Percentiles rank a stretch among this genome's conserved stretches.
phyloP scores from a whole-genome alignment of 2,888 invertebrate genomes.

The Ormyrus nitidulus region DNA sequence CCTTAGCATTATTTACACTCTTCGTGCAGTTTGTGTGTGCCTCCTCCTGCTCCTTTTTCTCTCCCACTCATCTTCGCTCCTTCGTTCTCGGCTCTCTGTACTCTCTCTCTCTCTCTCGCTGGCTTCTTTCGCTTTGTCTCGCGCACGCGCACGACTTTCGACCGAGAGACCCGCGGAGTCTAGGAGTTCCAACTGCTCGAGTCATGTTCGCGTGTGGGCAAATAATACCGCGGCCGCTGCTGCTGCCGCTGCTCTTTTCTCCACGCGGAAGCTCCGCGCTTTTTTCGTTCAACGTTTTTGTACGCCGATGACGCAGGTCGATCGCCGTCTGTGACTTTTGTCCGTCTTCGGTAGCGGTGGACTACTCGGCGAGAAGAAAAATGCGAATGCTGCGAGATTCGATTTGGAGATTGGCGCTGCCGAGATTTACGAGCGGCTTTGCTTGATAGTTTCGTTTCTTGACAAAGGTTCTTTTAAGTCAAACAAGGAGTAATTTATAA shows the following conservation, averaged over 20 bases:
- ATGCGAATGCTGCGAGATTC: constrained; percentile 68
- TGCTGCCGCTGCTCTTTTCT: neutral
- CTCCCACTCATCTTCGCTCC: constrained; percentile 46
- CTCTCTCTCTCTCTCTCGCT: constrained; percentile 27
- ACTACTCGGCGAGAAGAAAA: constrained; percentile 12
- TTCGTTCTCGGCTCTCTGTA: constrained; percentile 40
- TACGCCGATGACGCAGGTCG: neutral
- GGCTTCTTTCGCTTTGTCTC: constrained; percentile 26
- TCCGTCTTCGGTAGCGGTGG: neutral
- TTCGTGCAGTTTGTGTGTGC: constrained; percentile 63
- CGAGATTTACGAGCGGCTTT: constrained; percentile 48
- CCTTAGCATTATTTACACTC: constrained; percentile 76
- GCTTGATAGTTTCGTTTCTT: constrained; percentile 26
- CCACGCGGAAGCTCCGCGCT: neutral
- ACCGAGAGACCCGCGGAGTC: neutral
- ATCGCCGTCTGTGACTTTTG: neutral
- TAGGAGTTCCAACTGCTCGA: constrained; percentile 4
- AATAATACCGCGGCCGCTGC: constrained; percentile 38
- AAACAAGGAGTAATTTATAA: constrained; percentile 50
- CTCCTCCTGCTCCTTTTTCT: constrained; percentile 56
- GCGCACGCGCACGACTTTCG: constrained; percentile 10
- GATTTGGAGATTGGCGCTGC: constrained; percentile 66
- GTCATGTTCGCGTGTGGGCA: constrained; percentile 24
- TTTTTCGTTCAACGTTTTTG: neutral
- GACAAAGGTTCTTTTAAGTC: constrained; percentile 35